phyloP scores from a whole-genome alignment of 2,888 invertebrate genomes.

The Athalia rosae region DNA sequence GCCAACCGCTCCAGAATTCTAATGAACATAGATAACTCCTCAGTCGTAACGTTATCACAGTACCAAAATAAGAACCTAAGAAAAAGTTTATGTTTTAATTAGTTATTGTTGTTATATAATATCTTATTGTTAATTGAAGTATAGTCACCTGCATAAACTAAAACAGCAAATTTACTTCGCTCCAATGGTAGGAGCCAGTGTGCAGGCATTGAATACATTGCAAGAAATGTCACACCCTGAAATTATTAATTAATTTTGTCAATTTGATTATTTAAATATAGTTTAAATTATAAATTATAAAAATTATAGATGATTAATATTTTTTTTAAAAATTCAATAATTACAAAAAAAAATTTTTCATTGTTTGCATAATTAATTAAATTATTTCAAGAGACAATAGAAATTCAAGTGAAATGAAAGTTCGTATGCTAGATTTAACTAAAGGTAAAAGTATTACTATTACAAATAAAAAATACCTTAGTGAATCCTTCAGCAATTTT shows the following conservation, averaged over 20 bases:
- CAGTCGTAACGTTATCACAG: slow-evolving; percentile 88
- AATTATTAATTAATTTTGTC: slow-evolving; percentile 49
- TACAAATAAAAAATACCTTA: slow-evolving; percentile 82
- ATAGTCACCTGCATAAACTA: slow-evolving; percentile 88
- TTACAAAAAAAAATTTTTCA: no score
- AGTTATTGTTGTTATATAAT: slow-evolving; percentile 28
- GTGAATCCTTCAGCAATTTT: slow-evolving; percentile 89
- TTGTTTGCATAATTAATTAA: no score
- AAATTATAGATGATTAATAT: no score
- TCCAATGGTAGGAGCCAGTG: slow-evolving; percentile 95
- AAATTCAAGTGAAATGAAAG: no score
- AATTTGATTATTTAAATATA: no score
- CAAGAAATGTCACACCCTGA: slow-evolving; percentile 92
- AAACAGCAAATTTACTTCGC: slow-evolving; percentile 91
- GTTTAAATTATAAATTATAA: no score
- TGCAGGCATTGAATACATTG: slow-evolving; percentile 95
- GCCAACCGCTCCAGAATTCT: slow-evolving; percentile 87
- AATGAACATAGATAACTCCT: slow-evolving; percentile 89
- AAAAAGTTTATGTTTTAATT: slow-evolving; percentile 53
- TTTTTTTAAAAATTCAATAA: no score
- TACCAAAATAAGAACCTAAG: slow-evolving; percentile 93
- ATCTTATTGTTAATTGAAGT: background rate
- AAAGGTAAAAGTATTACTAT: no score
- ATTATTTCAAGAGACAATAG: no score
- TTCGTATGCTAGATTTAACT: no score